These are phyloP conservation scores for Suricata suricatta DNA, from an alignment of 2,113 vertebrate genomes.

Conservation along the genomic window DNA sequence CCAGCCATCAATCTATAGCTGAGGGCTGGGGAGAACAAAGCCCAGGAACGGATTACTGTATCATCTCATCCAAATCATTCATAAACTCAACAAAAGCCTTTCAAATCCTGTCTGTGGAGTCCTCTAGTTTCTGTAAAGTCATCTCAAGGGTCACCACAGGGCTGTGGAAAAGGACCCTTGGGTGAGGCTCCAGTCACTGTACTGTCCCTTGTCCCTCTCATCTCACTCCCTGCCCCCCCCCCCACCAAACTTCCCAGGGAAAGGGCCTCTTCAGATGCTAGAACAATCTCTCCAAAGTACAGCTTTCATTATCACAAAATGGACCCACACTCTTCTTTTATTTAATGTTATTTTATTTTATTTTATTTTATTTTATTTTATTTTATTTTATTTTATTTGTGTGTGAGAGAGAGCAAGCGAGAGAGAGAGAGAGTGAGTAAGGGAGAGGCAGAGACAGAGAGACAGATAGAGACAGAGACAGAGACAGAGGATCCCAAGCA, in stretches of 20 bases:
- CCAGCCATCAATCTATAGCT: background rate
- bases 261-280: background rate
- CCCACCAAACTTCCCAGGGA: rapidly evolving
- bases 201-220: rapidly evolving
- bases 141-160: background rate
- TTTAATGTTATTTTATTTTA: no score
- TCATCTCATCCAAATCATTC: background rate
- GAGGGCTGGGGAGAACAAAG: background rate
- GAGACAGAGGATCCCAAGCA: no score
- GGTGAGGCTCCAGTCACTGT: rapidly evolving
- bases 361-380: no score
- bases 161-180: rapidly evolving
- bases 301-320: background rate
- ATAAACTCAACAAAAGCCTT: background rate
- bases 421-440: no score
- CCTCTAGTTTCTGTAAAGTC: background rate
- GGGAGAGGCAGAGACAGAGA: no score
- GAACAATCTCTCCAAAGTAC: no score
- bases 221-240: rapidly evolving
- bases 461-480: no score
- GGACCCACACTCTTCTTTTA: background rate
- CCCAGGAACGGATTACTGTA: background rate
- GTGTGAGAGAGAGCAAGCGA: no score
- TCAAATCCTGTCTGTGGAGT: background rate
- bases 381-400: no score